Evolutionary conservation across 1,140 invertebrate species (phyloP).

Genomic region (Chionoecetes opilio): DNA sequence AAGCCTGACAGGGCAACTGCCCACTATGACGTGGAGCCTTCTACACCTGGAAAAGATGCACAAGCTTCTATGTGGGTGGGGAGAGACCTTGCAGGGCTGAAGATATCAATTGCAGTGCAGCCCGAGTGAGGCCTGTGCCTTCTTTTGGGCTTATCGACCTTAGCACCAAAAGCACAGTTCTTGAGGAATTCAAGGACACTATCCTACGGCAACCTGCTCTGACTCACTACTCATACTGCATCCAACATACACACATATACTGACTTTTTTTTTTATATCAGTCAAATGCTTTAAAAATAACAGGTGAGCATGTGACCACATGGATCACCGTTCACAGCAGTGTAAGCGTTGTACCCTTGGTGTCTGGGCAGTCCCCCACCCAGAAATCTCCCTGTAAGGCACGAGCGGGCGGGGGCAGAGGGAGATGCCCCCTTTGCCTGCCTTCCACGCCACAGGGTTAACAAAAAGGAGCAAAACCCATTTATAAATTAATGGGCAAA

Average conservation of each 20-base stretch:
- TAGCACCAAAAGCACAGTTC: constrained; percentile 77
- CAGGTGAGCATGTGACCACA: constrained; percentile 75
- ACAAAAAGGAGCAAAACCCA: constrained; percentile 75
- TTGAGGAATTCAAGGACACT: constrained; percentile 74
- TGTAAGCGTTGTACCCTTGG: constrained; percentile 77
- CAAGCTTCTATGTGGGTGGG: constrained; percentile 43
- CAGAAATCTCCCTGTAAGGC: constrained; percentile 78
- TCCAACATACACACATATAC: constrained; percentile 74
- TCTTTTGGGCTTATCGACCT: constrained; percentile 55
- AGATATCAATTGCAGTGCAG: constrained; percentile 76
- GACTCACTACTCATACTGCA: constrained; percentile 73
- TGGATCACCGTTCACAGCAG: constrained; percentile 67
- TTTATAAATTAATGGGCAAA: constrained; percentile 31
- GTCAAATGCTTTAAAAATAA: constrained; percentile 69
- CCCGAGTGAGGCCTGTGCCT: constrained; percentile 70
- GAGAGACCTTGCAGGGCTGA: constrained; percentile 64
- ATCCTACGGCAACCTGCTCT: constrained; percentile 78
- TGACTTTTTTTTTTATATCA: constrained; percentile 63
- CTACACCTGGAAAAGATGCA: constrained; percentile 48
- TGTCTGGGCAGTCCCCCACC: constrained; percentile 77
- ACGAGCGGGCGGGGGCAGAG: constrained; percentile 71
- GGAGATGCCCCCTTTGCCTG: constrained; percentile 75
- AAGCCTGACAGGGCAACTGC: constrained; percentile 67
- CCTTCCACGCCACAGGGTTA: constrained; percentile 79
- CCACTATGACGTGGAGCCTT: constrained; percentile 35